phyloP scores from a whole-genome alignment of 2,113 vertebrate species.

The Odontesthes bonariensis region DNA sequence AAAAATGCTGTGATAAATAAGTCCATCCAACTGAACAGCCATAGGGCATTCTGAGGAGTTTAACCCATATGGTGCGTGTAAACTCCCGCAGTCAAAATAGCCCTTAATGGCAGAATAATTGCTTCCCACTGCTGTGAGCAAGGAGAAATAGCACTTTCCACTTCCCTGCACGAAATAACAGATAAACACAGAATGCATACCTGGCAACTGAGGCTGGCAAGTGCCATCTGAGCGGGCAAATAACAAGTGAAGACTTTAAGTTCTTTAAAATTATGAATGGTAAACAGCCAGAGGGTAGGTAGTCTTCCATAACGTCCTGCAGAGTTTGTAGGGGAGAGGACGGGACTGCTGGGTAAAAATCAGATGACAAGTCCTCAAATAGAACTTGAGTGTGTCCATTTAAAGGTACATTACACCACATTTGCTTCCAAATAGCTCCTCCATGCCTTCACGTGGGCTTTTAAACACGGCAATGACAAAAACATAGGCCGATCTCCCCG shows the following conservation, averaged over 20 bases:
- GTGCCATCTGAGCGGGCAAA: conserved; percentile 35
- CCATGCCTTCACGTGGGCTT: background rate
- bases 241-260: conserved; percentile 37
- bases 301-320: conserved; percentile 51
- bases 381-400: conserved; percentile 47
- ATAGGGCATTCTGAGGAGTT: conserved; percentile 48
- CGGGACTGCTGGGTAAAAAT: conserved; percentile 46
- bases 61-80: conserved; percentile 37
- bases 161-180: conserved; percentile 15
- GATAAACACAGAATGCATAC: conserved; percentile 49
- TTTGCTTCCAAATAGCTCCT: conserved; percentile 24
- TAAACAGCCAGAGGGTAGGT: background rate
- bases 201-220: conserved; percentile 50
- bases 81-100: conserved; percentile 42
- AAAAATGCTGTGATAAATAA: conserved; percentile 44
- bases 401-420: conserved; percentile 60
- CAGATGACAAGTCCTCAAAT: conserved; percentile 55
- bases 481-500: conserved; percentile 17
- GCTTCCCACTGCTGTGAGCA: conserved; percentile 66
- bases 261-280: conserved; percentile 24
- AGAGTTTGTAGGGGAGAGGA: background rate
- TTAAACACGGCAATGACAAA: conserved; percentile 17
- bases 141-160: conserved; percentile 43
- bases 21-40: conserved; percentile 54
- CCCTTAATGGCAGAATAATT: conserved; percentile 75